Evolutionary conservation across 2,113 vertebrate species (phyloP).

Genomic region (Xenopus borealis): DNA sequence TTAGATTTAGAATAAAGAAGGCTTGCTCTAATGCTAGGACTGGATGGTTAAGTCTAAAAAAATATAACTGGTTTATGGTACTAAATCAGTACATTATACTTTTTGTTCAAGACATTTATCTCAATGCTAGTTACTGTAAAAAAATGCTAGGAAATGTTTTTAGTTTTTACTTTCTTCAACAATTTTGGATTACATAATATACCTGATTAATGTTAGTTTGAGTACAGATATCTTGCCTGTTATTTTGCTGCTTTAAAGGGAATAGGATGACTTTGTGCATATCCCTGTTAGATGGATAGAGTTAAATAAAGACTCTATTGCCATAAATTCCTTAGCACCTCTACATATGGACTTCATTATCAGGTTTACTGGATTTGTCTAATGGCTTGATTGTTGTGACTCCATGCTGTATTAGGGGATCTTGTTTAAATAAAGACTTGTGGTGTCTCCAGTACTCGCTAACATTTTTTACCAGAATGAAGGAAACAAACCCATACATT

Average conservation of each 20-base stretch:
- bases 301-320: conserved; percentile 24
- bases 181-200: too few relatives aligned
- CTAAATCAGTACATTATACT: too few relatives aligned
- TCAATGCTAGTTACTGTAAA: too few relatives aligned
- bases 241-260: neutral
- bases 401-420: conserved; percentile 37
- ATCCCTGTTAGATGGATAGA: neutral
- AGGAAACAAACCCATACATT: neutral
- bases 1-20: too few relatives aligned
- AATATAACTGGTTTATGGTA: too few relatives aligned
- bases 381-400: conserved; percentile 39
- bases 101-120: too few relatives aligned
- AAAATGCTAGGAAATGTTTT: too few relatives aligned
- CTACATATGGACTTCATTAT: conserved; percentile 37
- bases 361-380: conserved; percentile 38
- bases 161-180: too few relatives aligned
- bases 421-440: conserved; percentile 32
- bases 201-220: too few relatives aligned
- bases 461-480: conserved; percentile 13
- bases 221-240: too few relatives aligned
- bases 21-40: too few relatives aligned
- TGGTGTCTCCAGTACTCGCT: conserved; percentile 5
- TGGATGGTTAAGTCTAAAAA: too few relatives aligned
- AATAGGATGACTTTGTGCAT: neutral
- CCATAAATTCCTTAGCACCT: conserved; percentile 38